Base-by-base conservation (phyloP, 1,140 invertebrate genomes). In the Drosophila nebulosa region DNA sequence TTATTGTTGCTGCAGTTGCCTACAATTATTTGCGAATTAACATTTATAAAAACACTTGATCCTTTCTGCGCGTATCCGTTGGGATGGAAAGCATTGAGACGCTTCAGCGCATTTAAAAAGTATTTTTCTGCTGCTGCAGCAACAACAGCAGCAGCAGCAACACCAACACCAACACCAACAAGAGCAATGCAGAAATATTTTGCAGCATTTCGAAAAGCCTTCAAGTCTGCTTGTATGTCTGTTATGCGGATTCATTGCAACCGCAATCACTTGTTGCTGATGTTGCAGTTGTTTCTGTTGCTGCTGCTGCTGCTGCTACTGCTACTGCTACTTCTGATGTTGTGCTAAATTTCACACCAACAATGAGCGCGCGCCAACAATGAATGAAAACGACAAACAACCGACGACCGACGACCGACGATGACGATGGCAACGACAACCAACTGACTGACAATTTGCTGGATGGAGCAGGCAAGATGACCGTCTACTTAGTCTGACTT, bases 11-110 rank as follows among this genome's bases (percentile, higher is more conserved):
- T 39, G 69, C 51, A 78, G 78, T 46, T 64, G 57, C 35, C 62
- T 70, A 75, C 86, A 89, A 89, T 89, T 89, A 89, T 89, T 89
- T 89, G 78, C 72, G 86, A 89, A 89, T 89, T 89, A 89, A 89
- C 86, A 89, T 89, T 90, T 89, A 90, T 89, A 90, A 89, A 55
- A 55, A 55, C 86, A 86, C 86, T 90, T 89, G 86, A 89, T 89
- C 80, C 83, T 86, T 86, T 55, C 26, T 30, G 78, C 67, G 81
- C 60, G 60, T 73, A 73, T 67, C 63, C 74, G 62, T 59, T 78
- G 70, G 64, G 79, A 35, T 53, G 70, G 78, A 62, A 63, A 55
- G 51, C 61, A 63, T 79, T 79, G 79, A 46, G 39, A 78, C 83
- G 81, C 81, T 86, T 88, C 69, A 79, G 64, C 75, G 81, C 81